Evolutionary conservation across 2,888 invertebrate species (phyloP), one percentile per base, ranked within the genome.

Genomic region (Heteropelma amictum): DNA sequence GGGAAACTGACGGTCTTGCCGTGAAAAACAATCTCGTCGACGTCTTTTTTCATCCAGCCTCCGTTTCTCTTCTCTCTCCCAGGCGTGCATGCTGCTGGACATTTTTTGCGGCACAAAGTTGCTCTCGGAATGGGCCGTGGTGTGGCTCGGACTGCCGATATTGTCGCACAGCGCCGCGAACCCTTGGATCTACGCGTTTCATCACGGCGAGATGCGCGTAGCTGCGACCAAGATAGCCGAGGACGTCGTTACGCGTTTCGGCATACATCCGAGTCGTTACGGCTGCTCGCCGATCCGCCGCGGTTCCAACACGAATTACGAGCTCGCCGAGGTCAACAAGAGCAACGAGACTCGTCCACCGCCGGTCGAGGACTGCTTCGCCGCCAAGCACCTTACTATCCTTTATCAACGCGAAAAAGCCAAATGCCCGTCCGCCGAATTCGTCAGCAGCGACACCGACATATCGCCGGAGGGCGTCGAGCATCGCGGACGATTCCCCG

Each of bases 101-200:
- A 90, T 91, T 60, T 90, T 91, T 80, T 85, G 89, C 72, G 91
- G 90, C 30, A 90, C 91, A 3, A 87, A 89, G 71, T 90, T 92
- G 42, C 85, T 92, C 4, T 88, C 90, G 17, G 89, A 90, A 35
- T 91, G 92, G 91, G 85, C 91, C 19, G 90, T 91, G 3, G 90
- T 92, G 17, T 92, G 91, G 86, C 85, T 93, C 35, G 91, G 92
- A 2, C 88, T 93, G n/a, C 91, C 93, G 1, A 91, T 92, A 12
- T 87, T 92, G 47, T 90, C 91, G 3, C 92, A 92, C 84, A 92
- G 92, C 82, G 91, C 92, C 5, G 88, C 91, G 70, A 93, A 93
- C 83, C 93, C 93, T 0, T 93, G 93, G 93, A 90, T 93, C 35
- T 93, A 93, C 85, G 93, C 93, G 2, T 93, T 92, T 83, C 90